Conservation (phyloP, 2,888 invertebrate species). For the Plusia festucae region DNA sequence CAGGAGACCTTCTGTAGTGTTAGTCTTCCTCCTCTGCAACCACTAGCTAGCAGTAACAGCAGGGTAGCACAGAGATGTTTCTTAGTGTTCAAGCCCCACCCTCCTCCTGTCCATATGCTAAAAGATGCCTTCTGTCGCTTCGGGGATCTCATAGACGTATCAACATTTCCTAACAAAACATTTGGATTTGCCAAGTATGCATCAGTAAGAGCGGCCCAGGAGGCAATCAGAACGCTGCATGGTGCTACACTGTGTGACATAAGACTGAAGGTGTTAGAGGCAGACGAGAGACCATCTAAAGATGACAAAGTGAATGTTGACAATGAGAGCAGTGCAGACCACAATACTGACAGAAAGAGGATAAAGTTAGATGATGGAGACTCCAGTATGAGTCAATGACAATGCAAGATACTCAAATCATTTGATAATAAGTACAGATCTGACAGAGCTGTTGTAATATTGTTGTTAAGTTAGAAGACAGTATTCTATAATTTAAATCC, state of each 20-base stretch:
- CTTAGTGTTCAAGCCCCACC: conserved; percentile 90
- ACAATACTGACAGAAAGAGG: conserved; percentile 73
- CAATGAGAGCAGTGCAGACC: conserved; percentile 62
- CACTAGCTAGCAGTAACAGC: conserved; percentile 90
- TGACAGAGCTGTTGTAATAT: conserved; percentile 51
- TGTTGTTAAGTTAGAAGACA: conserved; percentile 37
- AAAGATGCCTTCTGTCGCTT: conserved; percentile 97
- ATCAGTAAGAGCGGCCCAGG: conserved; percentile 92
- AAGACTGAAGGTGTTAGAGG: conserved; percentile 95
- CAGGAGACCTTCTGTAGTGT: conserved; percentile 89
- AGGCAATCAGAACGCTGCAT: conserved; percentile 93
- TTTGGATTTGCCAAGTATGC: conserved; percentile 98
- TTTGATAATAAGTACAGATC: conserved; percentile 51
- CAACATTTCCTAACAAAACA: conserved; percentile 95
- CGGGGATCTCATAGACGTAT: conserved; percentile 96
- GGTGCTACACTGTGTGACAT: conserved; percentile 95
- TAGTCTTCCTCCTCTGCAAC: conserved; percentile 92
- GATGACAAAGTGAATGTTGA: conserved; percentile 62
- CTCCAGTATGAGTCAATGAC: conserved; percentile 41
- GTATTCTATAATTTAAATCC: conserved; percentile 32
- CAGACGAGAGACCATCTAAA: conserved; percentile 91
- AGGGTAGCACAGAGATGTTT: conserved; percentile 92
- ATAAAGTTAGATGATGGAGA: conserved; percentile 66
- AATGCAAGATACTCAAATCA: conserved; percentile 15
- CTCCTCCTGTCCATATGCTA: conserved; percentile 93